These are phyloP conservation scores for Stenoptilia bipunctidactyla DNA, from an alignment of 2,888 invertebrate genomes.

Conservation along the genomic window DNA sequence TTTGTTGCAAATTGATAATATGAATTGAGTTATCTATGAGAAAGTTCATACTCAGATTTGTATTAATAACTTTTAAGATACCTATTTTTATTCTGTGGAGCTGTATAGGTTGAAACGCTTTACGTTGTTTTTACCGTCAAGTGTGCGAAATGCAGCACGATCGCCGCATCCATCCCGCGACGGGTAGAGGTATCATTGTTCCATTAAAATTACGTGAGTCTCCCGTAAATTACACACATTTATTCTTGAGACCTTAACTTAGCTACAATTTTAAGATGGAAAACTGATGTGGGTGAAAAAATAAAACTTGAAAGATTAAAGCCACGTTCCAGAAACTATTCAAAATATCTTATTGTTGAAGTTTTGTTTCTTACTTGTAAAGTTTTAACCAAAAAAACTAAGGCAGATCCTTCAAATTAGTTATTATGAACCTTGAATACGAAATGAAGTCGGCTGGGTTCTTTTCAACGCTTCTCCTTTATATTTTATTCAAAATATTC, in stretches of 20 bases:
- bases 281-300: too few species aligned
- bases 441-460: constrained; percentile 65
- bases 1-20: constrained; percentile 62
- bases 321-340: too few species aligned
- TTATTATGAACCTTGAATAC: constrained; percentile 65
- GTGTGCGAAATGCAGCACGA: constrained; percentile 25
- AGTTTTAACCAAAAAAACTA: constrained; percentile 34
- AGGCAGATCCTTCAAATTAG: constrained; percentile 61
- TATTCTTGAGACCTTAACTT: too few species aligned
- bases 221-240: too few species aligned
- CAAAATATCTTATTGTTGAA: too few species aligned
- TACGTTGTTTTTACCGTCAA: constrained; percentile 12
- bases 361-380: too few species aligned
- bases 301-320: too few species aligned
- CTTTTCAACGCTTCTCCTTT: constrained; percentile 55
- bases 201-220: constrained; percentile 30
- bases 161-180: constrained; percentile 17
- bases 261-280: too few species aligned
- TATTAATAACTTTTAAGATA: too few species aligned
- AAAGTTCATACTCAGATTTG: too few species aligned
- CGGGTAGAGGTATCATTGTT: constrained; percentile 33
- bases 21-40: too few species aligned
- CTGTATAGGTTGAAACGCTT: constrained; percentile 6
- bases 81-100: too few species aligned
- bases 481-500: constrained; percentile 63